Base-by-base conservation (phyloP, 1,140 invertebrate genomes). In the Pinna nobilis region DNA sequence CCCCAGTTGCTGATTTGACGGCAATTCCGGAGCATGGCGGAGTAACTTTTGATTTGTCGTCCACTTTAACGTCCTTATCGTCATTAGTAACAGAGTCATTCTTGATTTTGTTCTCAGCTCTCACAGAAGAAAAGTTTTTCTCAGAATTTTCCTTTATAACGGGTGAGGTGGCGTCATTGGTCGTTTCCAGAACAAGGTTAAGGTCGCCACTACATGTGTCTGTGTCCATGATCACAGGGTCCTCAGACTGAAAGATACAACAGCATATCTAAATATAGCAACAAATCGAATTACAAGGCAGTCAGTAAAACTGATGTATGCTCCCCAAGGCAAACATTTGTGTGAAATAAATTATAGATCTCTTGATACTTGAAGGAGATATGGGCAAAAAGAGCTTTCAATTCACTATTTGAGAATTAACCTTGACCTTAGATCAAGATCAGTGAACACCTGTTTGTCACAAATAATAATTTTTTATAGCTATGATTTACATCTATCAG, bases 141-240 rank as follows among this genome's bases (percentile, higher is more conserved):
- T n/a, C n/a, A n/a, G n/a, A n/a, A n/a, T n/a, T 61, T 47, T 20
- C 15, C 0, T 20, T 69, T 28, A 32, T n/a, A n/a, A 20, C 25
- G 7, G 61, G 53, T 18, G 69, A 51, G 30, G 30, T 30, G 61
- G 61, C 61, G 65, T 78, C 77, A 28, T 50, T 70, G 5, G 72
- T 70, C 18, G 68, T 75, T 71, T 78, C 77, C 9, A 78, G 57
- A 23, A 78, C 63, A 35, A 78, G 68, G 20, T 70, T 64, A 0
- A 78, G 49, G 37, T 75, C 77, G 7, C 41, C 49, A 49, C 77
- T 75, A 41, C 61, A 44, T 0, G 67, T 53, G 32, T 75, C 73
- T 1, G 55, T 68, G 11, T 78, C 77, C 57, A 69, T 70, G 28
- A 37, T 35, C 13, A 65, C 49, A 18, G 60, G 60, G 25, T 73